These are phyloP conservation scores for Samia ricini DNA, from an alignment of 1,140 invertebrate species.

Conservation along the genomic window DNA sequence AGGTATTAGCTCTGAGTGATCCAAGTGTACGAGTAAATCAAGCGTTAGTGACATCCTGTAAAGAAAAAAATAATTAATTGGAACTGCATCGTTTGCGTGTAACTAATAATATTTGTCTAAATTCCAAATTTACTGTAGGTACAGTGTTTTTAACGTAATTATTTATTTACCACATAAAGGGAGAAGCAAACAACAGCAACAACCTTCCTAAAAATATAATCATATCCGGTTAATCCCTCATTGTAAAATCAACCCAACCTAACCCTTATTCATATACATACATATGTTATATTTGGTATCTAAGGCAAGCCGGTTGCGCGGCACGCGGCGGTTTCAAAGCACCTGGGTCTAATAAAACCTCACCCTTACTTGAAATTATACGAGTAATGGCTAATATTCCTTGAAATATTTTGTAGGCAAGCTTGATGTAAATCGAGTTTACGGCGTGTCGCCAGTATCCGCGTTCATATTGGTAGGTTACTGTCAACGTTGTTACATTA, in stretches of 20 bases:
- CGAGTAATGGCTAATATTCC: conserved; percentile 31
- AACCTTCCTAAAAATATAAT: neutral
- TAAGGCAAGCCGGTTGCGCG: neutral
- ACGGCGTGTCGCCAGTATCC: conserved; percentile 12
- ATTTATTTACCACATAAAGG: too few species aligned
- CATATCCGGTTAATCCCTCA: neutral
- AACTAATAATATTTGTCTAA: too few species aligned
- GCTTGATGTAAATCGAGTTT: conserved; percentile 30
- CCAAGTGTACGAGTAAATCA: too few species aligned
- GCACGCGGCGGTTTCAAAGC: neutral
- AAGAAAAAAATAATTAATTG: too few species aligned
- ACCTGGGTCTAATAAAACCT: conserved; percentile 21
- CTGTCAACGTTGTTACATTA: neutral
- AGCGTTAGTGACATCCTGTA: too few species aligned
- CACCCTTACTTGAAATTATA: conserved; percentile 23
- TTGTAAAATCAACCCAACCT: neutral
- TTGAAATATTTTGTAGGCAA: conserved; percentile 30
- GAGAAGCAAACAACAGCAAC: too few species aligned
- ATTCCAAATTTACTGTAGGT: too few species aligned
- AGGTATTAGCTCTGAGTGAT: too few species aligned
- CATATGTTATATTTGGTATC: conserved; percentile 1
- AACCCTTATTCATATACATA: neutral
- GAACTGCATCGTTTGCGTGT: too few species aligned
- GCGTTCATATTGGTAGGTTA: neutral
- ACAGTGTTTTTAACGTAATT: too few species aligned